Base-by-base conservation (phyloP, 2,797 vertebrate species). In the Anabas testudineus region DNA sequence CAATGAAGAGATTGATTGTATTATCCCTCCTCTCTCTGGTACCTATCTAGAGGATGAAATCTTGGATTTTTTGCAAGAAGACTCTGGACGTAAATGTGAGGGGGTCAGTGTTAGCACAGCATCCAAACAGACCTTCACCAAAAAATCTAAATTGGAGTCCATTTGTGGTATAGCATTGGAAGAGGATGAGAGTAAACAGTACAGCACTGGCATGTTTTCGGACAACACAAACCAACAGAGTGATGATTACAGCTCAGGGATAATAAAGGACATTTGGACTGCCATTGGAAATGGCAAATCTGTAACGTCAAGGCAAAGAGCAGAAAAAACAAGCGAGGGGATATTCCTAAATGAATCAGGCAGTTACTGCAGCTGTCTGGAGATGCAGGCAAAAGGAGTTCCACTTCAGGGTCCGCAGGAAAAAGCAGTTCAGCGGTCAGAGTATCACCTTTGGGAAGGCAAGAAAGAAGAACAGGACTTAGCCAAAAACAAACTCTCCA, bases 231-330 rank as follows among this genome's bases (percentile, higher is more conserved):
- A 94, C 90, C 95, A 95, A 83, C 95, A 76, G 77, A 94, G 92
- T 90, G 96, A 95, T 56, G 94, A 96, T 92, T 98, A 98, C 94
- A 95, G 96, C 96, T 97, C 97, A 96, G 97, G 97, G 95, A 97
- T 97, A 88, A 97, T 97, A 87, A 98, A 97, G 92, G 97, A 99
- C 93, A 98, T 99, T 91, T 99, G 98, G 98, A 97, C 96, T 88
- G 95, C 96, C 82, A 93, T 96, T 74, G 93, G 94, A 83, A 96
- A 95, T 26, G 81, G 94, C 66, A 90, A 92, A 88, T 93, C 94
- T 76, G 92, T 90, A 32, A 87, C 87, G 0, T 76, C 92, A 64
- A 91, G 72, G 57, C 86, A 88, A 84, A 95, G 93, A 76, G 87
- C 89, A 70, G 95, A 97, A 78, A 92, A 95, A 78, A 47, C 90